A percentile compares a stretch with the other conserved stretches of the same genome.
phyloP scores from a whole-genome alignment of 2,797 vertebrate genomes.

The Rhinichthys osculus region DNA sequence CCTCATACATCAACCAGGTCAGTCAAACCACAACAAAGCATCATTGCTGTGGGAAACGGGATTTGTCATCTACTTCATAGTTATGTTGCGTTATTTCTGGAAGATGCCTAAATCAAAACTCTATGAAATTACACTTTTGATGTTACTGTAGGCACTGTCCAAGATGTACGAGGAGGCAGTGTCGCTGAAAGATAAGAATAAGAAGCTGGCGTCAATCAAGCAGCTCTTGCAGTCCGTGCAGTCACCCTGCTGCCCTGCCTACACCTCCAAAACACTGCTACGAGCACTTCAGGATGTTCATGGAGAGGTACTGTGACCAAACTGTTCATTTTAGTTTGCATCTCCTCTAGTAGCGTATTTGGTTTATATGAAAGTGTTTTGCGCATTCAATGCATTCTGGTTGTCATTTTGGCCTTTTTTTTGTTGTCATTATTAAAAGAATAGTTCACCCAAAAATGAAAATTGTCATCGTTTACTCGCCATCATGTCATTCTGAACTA shows the following conservation, averaged over 20 bases:
- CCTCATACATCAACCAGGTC: slow-evolving; percentile 84
- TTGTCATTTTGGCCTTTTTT: background rate
- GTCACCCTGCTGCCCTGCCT: slow-evolving; percentile 81
- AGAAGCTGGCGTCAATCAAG: slow-evolving; percentile 74
- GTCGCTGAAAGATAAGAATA: slow-evolving; percentile 72
- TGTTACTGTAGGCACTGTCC: slow-evolving; percentile 78
- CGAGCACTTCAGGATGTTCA: slow-evolving; percentile 78
- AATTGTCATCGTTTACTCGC: background rate
- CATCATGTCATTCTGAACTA: background rate
- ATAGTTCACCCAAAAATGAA: background rate
- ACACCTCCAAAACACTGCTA: slow-evolving; percentile 81
- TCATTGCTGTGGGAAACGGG: background rate
- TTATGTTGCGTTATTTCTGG: background rate
- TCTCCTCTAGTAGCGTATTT: background rate
- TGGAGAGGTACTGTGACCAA: slow-evolving; percentile 79
- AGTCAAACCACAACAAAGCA: background rate
- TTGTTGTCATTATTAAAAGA: background rate
- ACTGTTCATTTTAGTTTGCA: background rate
- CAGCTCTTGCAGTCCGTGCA: slow-evolving; percentile 79
- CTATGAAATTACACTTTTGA: background rate
- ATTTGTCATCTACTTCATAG: background rate
- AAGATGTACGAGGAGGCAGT: slow-evolving; percentile 75
- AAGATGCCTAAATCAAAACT: background rate
- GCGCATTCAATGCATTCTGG: background rate
- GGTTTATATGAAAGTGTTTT: background rate